These are phyloP conservation scores for Parasteatoda tepidariorum DNA, from an alignment of 1,140 invertebrate species.

Conservation along the genomic window DNA sequence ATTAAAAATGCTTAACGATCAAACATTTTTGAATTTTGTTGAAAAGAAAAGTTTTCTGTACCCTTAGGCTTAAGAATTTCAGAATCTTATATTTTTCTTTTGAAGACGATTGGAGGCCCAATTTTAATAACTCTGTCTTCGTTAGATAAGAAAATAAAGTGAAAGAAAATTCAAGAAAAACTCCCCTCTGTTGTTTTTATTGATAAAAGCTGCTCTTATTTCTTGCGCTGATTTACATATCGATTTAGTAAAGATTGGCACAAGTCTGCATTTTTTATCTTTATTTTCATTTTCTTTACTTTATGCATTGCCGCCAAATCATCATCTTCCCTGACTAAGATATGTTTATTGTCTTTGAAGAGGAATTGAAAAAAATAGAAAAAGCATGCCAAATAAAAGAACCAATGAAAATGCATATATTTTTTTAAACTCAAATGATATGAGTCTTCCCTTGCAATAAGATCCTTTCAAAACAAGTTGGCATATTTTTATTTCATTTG, in stretches of 20 bases:
- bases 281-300: neutral
- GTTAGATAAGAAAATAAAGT: neutral
- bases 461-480: too few relatives aligned
- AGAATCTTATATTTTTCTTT: too few relatives aligned
- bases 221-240: slow-evolving; percentile 35
- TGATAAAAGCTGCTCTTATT: slow-evolving; percentile 14
- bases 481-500: too few relatives aligned
- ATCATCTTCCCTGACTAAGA: slow-evolving; percentile 3
- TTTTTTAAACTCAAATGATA: too few relatives aligned
- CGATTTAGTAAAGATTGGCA: slow-evolving; percentile 11
- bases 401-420: slow-evolving; percentile 47
- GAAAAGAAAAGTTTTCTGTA: too few relatives aligned
- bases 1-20: too few relatives aligned
- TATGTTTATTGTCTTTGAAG: slow-evolving; percentile 38
- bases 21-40: too few relatives aligned
- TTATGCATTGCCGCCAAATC: slow-evolving; percentile 20
- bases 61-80: too few relatives aligned
- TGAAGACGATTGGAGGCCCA: too few relatives aligned
- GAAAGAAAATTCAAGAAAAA: neutral
- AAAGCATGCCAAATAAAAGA: neutral
- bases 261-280: neutral
- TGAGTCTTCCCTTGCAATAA: too few relatives aligned
- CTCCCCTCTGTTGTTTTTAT: neutral
- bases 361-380: slow-evolving; percentile 1
- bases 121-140: neutral